A percentile compares a stretch with the other conserved stretches of the same genome.
These are phyloP conservation scores for Myotis davidii DNA, from an alignment of 2,113 vertebrate genomes.

Conservation along the genomic window DNA sequence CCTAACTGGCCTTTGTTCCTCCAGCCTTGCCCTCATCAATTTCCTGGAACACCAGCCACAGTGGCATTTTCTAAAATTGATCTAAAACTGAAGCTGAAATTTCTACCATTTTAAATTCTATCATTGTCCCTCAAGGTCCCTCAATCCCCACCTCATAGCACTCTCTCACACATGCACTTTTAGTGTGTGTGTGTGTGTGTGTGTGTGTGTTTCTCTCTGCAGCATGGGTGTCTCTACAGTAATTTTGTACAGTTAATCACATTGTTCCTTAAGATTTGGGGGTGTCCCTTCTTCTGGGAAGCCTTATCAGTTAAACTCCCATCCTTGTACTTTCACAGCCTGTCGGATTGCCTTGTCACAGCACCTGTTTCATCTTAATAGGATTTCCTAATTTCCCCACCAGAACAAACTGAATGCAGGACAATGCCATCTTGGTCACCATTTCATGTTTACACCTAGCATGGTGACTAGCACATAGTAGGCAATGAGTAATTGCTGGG, in stretches of 20 bases:
- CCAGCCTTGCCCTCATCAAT: fast-evolving
- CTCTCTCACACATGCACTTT: neutral
- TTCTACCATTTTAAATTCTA: neutral
- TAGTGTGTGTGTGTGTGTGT: neutral
- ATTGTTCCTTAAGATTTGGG: neutral
- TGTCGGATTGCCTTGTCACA: too few species aligned
- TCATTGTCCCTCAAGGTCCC: neutral
- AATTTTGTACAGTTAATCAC: neutral
- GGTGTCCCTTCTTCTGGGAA: neutral
- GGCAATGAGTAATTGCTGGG: neutral
- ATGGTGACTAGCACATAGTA: neutral
- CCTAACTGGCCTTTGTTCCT: neutral
- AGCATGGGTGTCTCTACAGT: neutral
- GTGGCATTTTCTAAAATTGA: neutral
- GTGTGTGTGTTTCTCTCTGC: neutral
- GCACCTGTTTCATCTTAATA: neutral
- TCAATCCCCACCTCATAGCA: neutral
- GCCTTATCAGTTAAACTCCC: neutral
- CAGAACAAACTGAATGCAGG: neutral
- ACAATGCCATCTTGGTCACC: neutral
- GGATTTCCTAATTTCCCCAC: neutral
- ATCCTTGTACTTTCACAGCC: neutral
- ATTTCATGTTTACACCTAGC: neutral
- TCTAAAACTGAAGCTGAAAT: neutral
- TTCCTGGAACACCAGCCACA: neutral